Base-by-base conservation (phyloP, 1,140 invertebrate species). In the Diachasma alloeum region DNA sequence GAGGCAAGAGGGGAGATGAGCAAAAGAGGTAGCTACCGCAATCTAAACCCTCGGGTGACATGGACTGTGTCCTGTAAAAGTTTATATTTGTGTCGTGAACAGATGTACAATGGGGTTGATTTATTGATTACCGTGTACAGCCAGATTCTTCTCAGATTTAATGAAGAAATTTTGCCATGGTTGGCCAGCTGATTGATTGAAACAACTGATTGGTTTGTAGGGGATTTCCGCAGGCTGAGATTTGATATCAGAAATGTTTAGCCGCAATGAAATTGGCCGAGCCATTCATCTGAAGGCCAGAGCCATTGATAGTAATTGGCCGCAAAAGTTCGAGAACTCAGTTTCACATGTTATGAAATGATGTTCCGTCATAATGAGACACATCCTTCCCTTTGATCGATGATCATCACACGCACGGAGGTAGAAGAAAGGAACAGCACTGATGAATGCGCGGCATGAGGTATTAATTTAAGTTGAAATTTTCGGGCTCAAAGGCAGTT, bases 1-100 rank as follows among this genome's bases (percentile, higher is more conserved):
- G n/a, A n/a, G n/a, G n/a, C n/a, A n/a, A n/a, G 11, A 46, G 31
- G 37, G 53, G 44, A 73, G 69, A 77, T 37, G 77, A 67, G 22
- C 36, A 42, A 68, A 39, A 77, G 72, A 74, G 37, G 24, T n/a
- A 37, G 36, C 48, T 68, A 31, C 66, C 15, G n/a, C 36, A 68
- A 68, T 68, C 66, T 68, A 68, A 37, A 68, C 13, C 66, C 66
- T 68, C 31, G 36, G 66, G 66, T 37, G 66, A 68, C 66, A 68
- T 39, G 66, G 66, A 19, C n/a, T 17, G 36, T 68, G 66, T 68
- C 36, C 66, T 68, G 66, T 68, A 19, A 68, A 68, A 68, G 13
- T 68, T 68, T 63, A 26, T 63, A 63, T 63, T 63, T 68, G 66
- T 68, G 26, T 68, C 66, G 26, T 37, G 8, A 15, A 68, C 66